phyloP scores from a whole-genome alignment of 2,888 invertebrate species.

The Lordiphosa fenestrarum region DNA sequence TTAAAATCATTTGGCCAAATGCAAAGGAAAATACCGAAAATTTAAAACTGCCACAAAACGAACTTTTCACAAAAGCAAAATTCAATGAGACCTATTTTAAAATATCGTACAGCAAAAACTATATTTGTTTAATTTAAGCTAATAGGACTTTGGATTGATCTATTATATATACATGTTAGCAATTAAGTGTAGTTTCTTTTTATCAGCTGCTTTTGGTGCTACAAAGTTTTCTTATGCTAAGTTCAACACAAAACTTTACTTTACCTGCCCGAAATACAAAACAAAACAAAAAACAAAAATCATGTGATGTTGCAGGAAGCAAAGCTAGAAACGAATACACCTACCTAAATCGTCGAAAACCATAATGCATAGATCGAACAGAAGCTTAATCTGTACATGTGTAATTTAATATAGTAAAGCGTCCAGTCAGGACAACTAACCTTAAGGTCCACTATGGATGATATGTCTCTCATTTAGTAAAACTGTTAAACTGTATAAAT shows the following conservation, averaged over 20 bases:
- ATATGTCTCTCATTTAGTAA: constrained; percentile 6
- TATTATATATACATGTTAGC: constrained; percentile 41
- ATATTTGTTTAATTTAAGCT: constrained; percentile 38
- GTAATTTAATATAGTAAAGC: constrained; percentile 17
- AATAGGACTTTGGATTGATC: constrained; percentile 49
- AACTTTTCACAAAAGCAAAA: constrained; percentile 8
- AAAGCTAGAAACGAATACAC: constrained; percentile 72
- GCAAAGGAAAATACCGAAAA: constrained; percentile 5
- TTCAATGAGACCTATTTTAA: constrained; percentile 17
- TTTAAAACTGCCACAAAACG: constrained; percentile 31
- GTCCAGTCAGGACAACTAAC: constrained; percentile 15
- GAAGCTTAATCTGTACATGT: constrained; percentile 15
- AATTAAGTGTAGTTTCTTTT: constrained; percentile 66
- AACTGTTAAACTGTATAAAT: constrained; percentile 4
- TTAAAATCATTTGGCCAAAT: background rate
- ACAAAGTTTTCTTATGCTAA: constrained; percentile 43
- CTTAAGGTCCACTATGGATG: constrained; percentile 9
- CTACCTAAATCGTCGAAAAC: constrained; percentile 53
- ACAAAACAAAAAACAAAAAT: constrained; percentile 37
- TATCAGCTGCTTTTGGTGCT: constrained; percentile 70
- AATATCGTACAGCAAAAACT: constrained; percentile 16
- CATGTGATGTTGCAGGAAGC: constrained; percentile 71
- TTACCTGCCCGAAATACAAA: constrained; percentile 14
- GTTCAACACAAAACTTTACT: constrained; percentile 40
- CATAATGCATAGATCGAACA: constrained; percentile 24